Conservation (phyloP, 1,140 invertebrate genomes). For the Vanessa tameamea region DNA sequence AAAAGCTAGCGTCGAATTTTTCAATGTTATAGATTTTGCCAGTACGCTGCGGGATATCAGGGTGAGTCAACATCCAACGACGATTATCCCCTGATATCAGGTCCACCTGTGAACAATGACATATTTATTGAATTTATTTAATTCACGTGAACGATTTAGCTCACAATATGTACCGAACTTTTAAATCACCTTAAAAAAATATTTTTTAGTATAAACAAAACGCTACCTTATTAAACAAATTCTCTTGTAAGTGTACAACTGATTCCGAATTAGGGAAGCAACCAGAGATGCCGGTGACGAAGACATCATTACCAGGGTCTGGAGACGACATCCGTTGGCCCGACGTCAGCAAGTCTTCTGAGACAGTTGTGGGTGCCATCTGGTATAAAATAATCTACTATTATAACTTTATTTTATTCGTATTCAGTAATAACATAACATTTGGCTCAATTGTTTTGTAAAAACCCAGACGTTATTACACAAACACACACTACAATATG, state of each 20-base stretch:
- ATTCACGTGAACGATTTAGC: no score
- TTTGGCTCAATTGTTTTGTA: no score
- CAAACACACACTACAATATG: no score
- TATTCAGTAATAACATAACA: no score
- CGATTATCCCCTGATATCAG: constrained; percentile 89
- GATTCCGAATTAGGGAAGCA: constrained; percentile 93
- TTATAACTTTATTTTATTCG: no score
- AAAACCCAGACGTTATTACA: no score
- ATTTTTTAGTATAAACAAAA: no score
- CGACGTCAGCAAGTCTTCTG: constrained; percentile 64
- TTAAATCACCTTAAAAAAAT: no score
- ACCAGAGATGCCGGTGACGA: constrained; percentile 90
- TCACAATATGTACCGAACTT: no score
- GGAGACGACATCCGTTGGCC: constrained; percentile 74
- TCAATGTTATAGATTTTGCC: constrained; percentile 90
- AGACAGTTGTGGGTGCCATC: constrained; percentile 62
- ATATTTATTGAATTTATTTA: no score
- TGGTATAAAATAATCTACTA: constrained; percentile 9
- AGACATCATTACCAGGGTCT: constrained; percentile 87
- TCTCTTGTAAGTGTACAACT: constrained; percentile 88
- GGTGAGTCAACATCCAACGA: constrained; percentile 87
- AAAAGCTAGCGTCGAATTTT: constrained; percentile 92
- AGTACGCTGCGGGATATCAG: constrained; percentile 86
- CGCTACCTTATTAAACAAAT: constrained; percentile 87
- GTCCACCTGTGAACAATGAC: constrained; percentile 81